Evolutionary conservation across 2,888 invertebrate species (phyloP).

Genomic region (Ischnura elegans): DNA sequence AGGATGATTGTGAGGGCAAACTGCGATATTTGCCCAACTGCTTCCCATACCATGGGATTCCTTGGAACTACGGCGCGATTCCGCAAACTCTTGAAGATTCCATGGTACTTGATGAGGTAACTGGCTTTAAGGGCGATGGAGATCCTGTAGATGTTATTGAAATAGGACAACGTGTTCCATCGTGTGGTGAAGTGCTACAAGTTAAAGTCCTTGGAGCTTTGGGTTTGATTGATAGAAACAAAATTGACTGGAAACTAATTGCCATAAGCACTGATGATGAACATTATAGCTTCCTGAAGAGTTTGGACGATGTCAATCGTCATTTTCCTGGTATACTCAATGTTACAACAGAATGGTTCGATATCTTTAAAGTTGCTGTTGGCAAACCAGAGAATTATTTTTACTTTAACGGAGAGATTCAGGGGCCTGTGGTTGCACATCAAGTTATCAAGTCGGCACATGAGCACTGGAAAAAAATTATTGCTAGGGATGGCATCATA

Average conservation of each 20-base stretch:
- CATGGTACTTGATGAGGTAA: conserved; percentile 78
- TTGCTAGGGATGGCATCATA: neutral
- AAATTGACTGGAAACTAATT: conserved; percentile 84
- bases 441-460: conserved; percentile 73
- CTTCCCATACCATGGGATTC: conserved; percentile 84
- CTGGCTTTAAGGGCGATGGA: conserved; percentile 81
- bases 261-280: conserved; percentile 82
- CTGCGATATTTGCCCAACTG: conserved; percentile 82
- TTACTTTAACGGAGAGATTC: conserved; percentile 81
- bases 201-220: conserved; percentile 82
- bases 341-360: conserved; percentile 83
- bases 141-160: conserved; percentile 84
- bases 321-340: conserved; percentile 81
- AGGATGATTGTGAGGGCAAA: conserved; percentile 82
- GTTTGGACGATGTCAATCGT: conserved; percentile 81
- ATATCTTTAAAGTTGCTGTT: conserved; percentile 82
- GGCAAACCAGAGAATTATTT: conserved; percentile 81
- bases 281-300: conserved; percentile 80
- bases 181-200: conserved; percentile 79
- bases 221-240: conserved; percentile 83
- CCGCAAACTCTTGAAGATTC: conserved; percentile 85
- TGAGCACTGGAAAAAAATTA: conserved; percentile 38
- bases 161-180: conserved; percentile 80
- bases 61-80: conserved; percentile 85
- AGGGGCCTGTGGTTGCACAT: conserved; percentile 77